Percentiles rank a stretch among this genome's conserved stretches.
These are phyloP conservation scores for Notamacropus eugenii DNA, from an alignment of 2,797 vertebrate species.

Conservation along the genomic window DNA sequence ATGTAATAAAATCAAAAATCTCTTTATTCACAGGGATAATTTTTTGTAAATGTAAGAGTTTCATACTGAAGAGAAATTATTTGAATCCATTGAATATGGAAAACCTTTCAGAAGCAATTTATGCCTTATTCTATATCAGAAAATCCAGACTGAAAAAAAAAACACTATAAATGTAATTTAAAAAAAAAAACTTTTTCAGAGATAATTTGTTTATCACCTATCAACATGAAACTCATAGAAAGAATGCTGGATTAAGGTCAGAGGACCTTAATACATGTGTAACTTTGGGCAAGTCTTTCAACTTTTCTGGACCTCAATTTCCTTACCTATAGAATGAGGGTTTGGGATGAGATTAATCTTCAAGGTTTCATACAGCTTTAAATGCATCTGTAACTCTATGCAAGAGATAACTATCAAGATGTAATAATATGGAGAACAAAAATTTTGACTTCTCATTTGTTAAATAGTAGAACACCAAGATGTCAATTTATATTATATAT, in stretches of 20 bases:
- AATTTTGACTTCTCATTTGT: not conserved
- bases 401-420: not conserved
- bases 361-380: not conserved
- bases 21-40: not conserved
- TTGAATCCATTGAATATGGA: not conserved
- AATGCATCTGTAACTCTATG: not conserved
- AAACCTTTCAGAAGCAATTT: conserved; percentile 9
- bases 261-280: not conserved
- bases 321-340: not conserved
- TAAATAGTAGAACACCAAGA: not conserved
- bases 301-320: not conserved
- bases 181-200: not conserved
- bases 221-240: not conserved
- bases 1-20: not conserved
- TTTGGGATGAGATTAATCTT: not conserved
- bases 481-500: not conserved
- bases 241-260: not conserved
- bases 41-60: not conserved
- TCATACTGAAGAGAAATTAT: not conserved
- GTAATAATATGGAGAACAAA: not conserved
- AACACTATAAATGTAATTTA: not conserved
- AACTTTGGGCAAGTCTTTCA: not conserved
- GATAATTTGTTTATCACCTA: not conserved
- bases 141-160: not conserved
- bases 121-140: conserved; percentile 35